Percentiles rank a stretch among this genome's conserved stretches.
These are phyloP conservation scores for Ophion costatus DNA, from an alignment of 2,888 invertebrate species.

Conservation along the genomic window DNA sequence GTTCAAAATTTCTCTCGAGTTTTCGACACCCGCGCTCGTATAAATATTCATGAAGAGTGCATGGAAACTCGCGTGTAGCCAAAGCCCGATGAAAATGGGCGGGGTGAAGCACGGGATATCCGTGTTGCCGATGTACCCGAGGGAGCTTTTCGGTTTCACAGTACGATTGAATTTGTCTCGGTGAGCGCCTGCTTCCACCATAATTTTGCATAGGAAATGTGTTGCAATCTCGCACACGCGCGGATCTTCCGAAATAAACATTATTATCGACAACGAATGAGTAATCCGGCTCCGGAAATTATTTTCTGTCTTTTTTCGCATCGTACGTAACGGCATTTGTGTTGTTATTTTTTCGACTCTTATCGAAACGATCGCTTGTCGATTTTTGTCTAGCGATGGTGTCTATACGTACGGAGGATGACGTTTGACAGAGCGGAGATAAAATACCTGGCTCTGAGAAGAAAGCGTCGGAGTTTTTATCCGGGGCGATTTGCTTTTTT, in stretches of 20 bases:
- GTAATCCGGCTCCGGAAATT: background rate
- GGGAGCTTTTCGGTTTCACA: constrained; percentile 48
- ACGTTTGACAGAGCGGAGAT: constrained; percentile 5
- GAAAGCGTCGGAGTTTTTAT: constrained; percentile 44
- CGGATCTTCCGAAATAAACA: background rate
- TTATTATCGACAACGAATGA: background rate
- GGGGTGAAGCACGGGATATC: constrained; percentile 28
- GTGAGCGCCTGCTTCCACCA: constrained; percentile 58
- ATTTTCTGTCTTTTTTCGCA: too few relatives aligned
- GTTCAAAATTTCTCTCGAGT: too few relatives aligned
- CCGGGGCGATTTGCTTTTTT: constrained; percentile 39
- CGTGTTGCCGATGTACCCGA: constrained; percentile 38
- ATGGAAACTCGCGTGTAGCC: background rate
- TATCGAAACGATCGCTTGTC: too few relatives aligned
- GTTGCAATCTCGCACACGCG: too few relatives aligned
- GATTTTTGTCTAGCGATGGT: background rate
- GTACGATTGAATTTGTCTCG: constrained; percentile 69
- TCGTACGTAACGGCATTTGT: too few relatives aligned
- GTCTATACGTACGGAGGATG: background rate
- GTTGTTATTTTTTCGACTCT: too few relatives aligned
- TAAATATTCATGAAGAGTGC: constrained; percentile 66
- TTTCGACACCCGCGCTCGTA: too few relatives aligned
- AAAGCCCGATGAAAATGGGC: background rate
- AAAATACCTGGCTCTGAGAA: background rate
- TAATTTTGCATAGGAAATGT: constrained; percentile 36